phyloP scores from a whole-genome alignment of 2,113 vertebrate genomes.

The Anser brachyrhynchus region DNA sequence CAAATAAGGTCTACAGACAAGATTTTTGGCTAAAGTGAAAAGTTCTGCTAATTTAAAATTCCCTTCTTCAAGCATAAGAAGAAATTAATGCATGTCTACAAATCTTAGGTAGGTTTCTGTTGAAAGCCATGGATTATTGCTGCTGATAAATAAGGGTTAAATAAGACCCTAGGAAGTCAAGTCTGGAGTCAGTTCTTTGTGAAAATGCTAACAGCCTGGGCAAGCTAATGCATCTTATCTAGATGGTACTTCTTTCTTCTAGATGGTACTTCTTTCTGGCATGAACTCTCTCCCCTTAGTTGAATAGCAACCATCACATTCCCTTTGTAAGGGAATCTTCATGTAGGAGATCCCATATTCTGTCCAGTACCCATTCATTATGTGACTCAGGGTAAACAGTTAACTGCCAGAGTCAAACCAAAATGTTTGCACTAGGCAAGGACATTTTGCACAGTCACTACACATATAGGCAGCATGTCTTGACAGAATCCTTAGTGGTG shows the following conservation, averaged over 20 bases:
- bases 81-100: background rate
- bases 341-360: background rate
- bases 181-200: background rate
- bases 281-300: background rate
- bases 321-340: background rate
- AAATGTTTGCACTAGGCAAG: background rate
- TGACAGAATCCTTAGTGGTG: background rate
- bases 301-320: background rate
- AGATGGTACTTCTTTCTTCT: background rate
- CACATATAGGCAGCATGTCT: accelerated
- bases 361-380: background rate
- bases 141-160: background rate
- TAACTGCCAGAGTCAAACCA: background rate
- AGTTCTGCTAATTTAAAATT: background rate
- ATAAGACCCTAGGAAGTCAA: background rate
- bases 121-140: background rate
- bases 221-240: background rate
- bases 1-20: background rate
- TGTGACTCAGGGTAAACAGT: background rate
- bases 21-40: background rate
- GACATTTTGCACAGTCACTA: background rate
- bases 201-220: background rate
- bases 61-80: background rate
- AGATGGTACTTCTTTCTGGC: background rate
- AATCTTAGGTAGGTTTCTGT: background rate